Percentiles rank a stretch among this genome's conserved stretches.
Conservation (phyloP, 2,888 invertebrate genomes). For the Chloromyia formosa region DNA sequence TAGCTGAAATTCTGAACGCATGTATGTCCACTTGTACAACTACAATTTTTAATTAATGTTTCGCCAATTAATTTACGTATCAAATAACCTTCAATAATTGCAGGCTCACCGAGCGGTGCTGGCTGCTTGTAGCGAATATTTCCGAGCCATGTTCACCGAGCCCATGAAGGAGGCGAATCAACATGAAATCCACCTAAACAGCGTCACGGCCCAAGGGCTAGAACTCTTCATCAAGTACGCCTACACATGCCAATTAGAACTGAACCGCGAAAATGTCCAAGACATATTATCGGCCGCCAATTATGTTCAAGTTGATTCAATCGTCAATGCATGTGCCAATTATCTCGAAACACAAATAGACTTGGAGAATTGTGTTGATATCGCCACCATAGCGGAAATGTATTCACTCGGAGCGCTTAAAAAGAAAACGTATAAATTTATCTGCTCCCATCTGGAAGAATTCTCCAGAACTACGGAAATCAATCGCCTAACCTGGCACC, state of each 20-base stretch:
- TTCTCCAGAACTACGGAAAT: constrained; percentile 71
- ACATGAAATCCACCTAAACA: constrained; percentile 72
- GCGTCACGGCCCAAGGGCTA: constrained; percentile 73
- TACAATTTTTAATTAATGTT: no score
- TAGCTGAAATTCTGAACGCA: no score
- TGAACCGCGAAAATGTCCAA: constrained; percentile 72
- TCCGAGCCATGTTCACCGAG: constrained; percentile 78
- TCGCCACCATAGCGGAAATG: constrained; percentile 74
- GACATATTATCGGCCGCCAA: constrained; percentile 76
- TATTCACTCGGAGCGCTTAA: constrained; percentile 71
- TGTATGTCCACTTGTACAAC: no score
- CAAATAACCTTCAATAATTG: no score
- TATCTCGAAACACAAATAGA: constrained; percentile 74
- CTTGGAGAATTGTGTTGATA: constrained; percentile 76
- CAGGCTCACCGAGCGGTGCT: constrained; percentile 76
- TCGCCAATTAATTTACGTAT: no score
- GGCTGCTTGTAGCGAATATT: constrained; percentile 78
- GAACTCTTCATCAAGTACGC: constrained; percentile 73
- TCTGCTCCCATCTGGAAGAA: constrained; percentile 71
- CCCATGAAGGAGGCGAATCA: constrained; percentile 74
- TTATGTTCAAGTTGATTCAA: constrained; percentile 71
- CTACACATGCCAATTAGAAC: constrained; percentile 72
- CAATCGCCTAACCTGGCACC: constrained; percentile 68
- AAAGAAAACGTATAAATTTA: constrained; percentile 71
- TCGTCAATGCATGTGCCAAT: constrained; percentile 73